Conservation (phyloP, 1,140 invertebrate genomes). For the Anastrepha ludens region DNA sequence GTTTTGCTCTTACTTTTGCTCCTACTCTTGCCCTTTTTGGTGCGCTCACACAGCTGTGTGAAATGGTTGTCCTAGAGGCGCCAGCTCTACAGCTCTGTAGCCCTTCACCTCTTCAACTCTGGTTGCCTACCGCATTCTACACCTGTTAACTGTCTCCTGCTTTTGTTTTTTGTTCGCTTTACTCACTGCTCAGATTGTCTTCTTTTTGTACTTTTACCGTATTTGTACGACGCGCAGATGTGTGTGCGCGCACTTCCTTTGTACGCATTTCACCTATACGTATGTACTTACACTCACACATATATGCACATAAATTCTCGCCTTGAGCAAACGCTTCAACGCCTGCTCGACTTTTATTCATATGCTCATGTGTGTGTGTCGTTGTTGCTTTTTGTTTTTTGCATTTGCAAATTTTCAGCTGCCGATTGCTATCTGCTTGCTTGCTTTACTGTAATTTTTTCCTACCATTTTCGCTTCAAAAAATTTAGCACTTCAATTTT, state of each 20-base stretch:
- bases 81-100: not conserved
- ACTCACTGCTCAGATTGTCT: not conserved
- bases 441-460: not conserved
- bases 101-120: not conserved
- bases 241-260: conserved; percentile 14
- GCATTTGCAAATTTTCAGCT: not conserved
- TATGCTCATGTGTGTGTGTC: not conserved
- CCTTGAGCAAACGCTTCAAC: conserved; percentile 42
- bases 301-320: conserved; percentile 32
- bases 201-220: not conserved
- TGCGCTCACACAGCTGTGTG: not conserved
- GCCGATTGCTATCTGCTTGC: not conserved
- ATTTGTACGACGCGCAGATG: not conserved
- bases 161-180: not conserved
- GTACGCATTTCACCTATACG: not conserved
- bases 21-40: not conserved
- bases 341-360: conserved; percentile 3
- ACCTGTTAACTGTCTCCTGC: conserved; percentile 41
- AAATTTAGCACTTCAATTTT: not conserved
- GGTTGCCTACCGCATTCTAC: not conserved
- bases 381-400: not conserved
- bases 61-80: conserved; percentile 37
- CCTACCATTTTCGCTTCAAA: not conserved
- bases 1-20: not conserved
- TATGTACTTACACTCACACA: too few relatives aligned